Base-by-base conservation (phyloP, 23 tunicate species). In the Corella eumyota region DNA sequence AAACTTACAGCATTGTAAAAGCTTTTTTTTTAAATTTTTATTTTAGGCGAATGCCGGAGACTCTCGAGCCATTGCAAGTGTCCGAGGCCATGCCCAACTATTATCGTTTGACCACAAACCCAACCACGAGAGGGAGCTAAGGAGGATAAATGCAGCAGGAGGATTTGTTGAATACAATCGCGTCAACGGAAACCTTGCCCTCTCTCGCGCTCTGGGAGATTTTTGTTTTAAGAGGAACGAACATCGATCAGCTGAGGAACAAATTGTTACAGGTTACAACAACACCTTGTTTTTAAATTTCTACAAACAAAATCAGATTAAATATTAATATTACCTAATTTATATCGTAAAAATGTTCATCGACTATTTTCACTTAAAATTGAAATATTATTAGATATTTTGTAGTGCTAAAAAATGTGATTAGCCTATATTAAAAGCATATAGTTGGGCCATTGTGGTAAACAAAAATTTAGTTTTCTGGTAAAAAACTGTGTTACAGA, bases 61-160 rank as follows among this genome's bases (percentile, higher is more conserved):
- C 72, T 93, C 99, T 9, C 59, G 99, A 48, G 95, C 99, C 17
- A 83, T 93, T 7, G 90, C 95, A 32, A 85, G 93, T 68, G 80
- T 83, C 0, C 76, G 93, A 21, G 98, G 98, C 20, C 99, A 93
- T 65, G 90, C 78, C 30, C 93, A 88, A 45, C 90, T 81, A 5
- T 70, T 93, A 6, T 78, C 90, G 22, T 93, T 93, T 36, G 91
- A 79, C 64, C 99, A 93, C 52, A 93, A 93, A 56, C 99, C 99
- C 31, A 74, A 93, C 59, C 95, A 93, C 64, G 73, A 74, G 47
- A 69, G 85, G n/a, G 99, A 93, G 57, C 50, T 68, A 44, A 64
- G 64, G 60, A 64, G 99, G 45, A 93, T 93, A 32, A 68, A 62
- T n/a, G 95, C 90, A 1, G 99, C 94, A 4, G 99, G 99, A 1